Evolutionary conservation across 2,797 vertebrate species (phyloP), one percentile per base, ranked within the genome.

Genomic region (Tamandua tetradactyla): DNA sequence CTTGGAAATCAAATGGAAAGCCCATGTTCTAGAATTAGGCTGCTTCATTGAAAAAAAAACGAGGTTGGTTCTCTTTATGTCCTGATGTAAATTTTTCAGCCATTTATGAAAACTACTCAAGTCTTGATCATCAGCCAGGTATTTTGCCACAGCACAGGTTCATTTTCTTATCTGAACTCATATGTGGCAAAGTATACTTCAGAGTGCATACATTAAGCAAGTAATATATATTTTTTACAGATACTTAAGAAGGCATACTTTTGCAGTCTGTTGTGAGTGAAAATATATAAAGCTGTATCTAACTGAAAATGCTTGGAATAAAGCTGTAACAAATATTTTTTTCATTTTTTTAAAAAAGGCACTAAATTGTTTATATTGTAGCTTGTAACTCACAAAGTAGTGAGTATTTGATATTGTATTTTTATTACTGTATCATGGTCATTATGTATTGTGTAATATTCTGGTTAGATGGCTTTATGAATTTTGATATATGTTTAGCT

Each of bases 251-350:
- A 94, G 95, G 35, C 93, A 79, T 96, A 97, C 66, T 82, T 68
- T 93, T 96, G 57, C 90, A 95, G 27, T 75, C 91, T 72, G 1
- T 93, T 95, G 40, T 93, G 59, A 96, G 78, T 62, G 82, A 97
- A 92, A 98, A 92, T 95, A 87, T 96, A 59, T 94, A 95, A 97
- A 97, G 85, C 91, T 96, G 82, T 97, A 97, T 95, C 75, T 89
- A 89, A 92, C 68, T 90, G 97, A 95, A 98, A 97, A 92, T 97
- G 89, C 93, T 98, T 98, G 95, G 98, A 98, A 98, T 98, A 98
- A 98, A 98, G 71, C 84, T 96, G 37, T 97, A 97, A 74, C 97
- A 97, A 82, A 95, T 97, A 13, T 47, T 47, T 47, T 90, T 40
- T 96, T 90, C 87, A 79, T 89, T 75, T 94, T 95, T 95, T 81